These are phyloP conservation scores for Streblospio benedicti DNA, from an alignment of 1,140 invertebrate species.

Conservation along the genomic window DNA sequence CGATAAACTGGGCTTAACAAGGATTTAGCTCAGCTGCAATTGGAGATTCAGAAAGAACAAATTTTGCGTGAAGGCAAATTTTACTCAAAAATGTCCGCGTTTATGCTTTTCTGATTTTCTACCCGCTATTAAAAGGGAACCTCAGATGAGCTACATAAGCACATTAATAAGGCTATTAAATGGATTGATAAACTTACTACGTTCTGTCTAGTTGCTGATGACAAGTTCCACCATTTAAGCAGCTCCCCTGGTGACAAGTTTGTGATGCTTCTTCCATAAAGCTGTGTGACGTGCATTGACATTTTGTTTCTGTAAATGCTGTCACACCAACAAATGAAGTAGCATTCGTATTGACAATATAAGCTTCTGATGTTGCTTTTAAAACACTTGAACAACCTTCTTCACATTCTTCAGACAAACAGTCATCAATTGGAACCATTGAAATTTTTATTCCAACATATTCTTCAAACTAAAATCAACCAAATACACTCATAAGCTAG, in stretches of 20 bases:
- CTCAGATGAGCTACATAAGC: too few species aligned
- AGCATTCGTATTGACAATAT: conserved; percentile 93
- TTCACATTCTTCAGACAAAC: conserved; percentile 88
- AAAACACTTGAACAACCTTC: conserved; percentile 88
- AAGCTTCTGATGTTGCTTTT: conserved; percentile 69
- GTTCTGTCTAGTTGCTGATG: too few species aligned
- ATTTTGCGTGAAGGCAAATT: too few species aligned
- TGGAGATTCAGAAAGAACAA: too few species aligned
- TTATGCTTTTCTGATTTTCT: too few species aligned
- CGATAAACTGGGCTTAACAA: too few species aligned
- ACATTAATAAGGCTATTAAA: too few species aligned
- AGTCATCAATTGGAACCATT: conserved; percentile 96
- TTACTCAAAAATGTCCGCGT: too few species aligned
- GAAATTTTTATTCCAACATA: conserved; percentile 89
- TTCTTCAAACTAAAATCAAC: conserved; percentile 65
- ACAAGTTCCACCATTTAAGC: conserved; percentile 90
- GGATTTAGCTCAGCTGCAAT: too few species aligned
- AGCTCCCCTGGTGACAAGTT: conserved; percentile 82
- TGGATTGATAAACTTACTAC: too few species aligned
- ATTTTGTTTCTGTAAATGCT: conserved; percentile 78
- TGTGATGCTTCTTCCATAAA: conserved; percentile 40
- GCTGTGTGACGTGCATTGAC: conserved; percentile 44
- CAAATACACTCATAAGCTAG: too few species aligned
- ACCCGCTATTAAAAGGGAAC: too few species aligned
- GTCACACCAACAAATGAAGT: conserved; percentile 86